Conservation (phyloP, 2,888 invertebrate genomes). For the Eubasilissa splendida region DNA sequence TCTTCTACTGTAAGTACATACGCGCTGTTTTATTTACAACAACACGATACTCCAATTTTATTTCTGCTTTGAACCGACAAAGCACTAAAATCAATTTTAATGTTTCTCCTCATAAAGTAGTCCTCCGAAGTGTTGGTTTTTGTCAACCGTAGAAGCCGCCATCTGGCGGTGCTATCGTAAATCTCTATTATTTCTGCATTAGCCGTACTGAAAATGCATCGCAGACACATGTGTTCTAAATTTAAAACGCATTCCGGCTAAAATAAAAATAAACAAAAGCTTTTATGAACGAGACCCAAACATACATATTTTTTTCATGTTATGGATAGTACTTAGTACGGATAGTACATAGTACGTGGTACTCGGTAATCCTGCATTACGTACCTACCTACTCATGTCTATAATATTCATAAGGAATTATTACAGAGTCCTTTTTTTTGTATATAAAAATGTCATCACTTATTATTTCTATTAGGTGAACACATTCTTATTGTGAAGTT, state of each 20-base stretch:
- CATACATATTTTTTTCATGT: background rate
- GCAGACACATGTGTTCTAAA: constrained; percentile 34
- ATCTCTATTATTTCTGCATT: constrained; percentile 41
- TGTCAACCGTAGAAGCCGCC: constrained; percentile 24
- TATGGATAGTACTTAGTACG: too few relatives aligned
- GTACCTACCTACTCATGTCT: too few relatives aligned
- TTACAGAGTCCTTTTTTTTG: too few relatives aligned
- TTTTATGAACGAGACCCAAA: background rate
- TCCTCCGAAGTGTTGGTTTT: constrained; percentile 5
- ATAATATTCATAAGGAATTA: too few relatives aligned
- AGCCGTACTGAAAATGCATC: constrained; percentile 15
- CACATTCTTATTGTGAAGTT: too few relatives aligned
- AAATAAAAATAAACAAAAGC: constrained; percentile 18
- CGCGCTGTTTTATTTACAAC: background rate
- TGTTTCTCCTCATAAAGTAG: constrained; percentile 11
- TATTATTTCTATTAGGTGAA: too few relatives aligned
- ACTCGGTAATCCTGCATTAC: too few relatives aligned
- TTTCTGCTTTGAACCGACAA: constrained; percentile 25
- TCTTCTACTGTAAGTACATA: background rate
- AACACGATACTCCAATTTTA: constrained; percentile 21
- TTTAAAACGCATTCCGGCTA: constrained; percentile 39
- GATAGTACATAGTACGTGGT: too few relatives aligned
- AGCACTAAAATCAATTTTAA: constrained; percentile 17
- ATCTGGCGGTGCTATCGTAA: constrained; percentile 41
- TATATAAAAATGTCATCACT: too few relatives aligned